A percentile compares a stretch with the other conserved stretches of the same genome.
These are phyloP conservation scores for Rosalia funebris DNA, from an alignment of 2,888 invertebrate species.

Conservation along the genomic window DNA sequence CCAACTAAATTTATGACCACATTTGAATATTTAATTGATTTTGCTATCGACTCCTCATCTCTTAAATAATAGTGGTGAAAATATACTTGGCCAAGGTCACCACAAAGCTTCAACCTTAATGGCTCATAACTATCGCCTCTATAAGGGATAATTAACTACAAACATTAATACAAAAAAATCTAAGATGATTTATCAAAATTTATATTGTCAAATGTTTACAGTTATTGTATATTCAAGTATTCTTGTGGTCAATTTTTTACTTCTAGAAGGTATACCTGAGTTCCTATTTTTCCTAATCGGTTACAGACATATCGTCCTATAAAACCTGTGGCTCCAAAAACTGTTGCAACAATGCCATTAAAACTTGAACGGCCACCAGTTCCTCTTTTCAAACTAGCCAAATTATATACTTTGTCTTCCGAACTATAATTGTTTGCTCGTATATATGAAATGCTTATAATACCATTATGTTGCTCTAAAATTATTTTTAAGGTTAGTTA, in stretches of 20 bases:
- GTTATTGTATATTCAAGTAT: too few species aligned
- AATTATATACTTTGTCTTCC: constrained; percentile 68
- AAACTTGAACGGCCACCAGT: constrained; percentile 96
- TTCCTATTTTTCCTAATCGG: constrained; percentile 86
- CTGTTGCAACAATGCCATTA: constrained; percentile 97
- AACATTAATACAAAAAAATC: constrained; percentile 45
- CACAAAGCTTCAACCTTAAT: constrained; percentile 81
- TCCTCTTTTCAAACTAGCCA: constrained; percentile 79
- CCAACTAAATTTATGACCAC: constrained; percentile 96
- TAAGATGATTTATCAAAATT: neutral
- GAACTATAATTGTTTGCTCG: constrained; percentile 66
- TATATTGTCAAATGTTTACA: too few species aligned
- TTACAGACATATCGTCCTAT: constrained; percentile 90
- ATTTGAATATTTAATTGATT: constrained; percentile 92
- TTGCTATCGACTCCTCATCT: constrained; percentile 87
- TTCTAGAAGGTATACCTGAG: constrained; percentile 74
- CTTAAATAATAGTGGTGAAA: constrained; percentile 86
- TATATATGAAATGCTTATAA: constrained; percentile 57
- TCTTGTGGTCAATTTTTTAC: too few species aligned
- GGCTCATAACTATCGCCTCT: constrained; percentile 86
- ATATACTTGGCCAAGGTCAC: constrained; percentile 95
- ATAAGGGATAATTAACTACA: constrained; percentile 91
- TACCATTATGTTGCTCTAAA: constrained; percentile 56
- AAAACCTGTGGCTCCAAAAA: constrained; percentile 93
- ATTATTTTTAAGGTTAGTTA: constrained; percentile 35